Conservation (phyloP, 2,113 vertebrate genomes). For the Gallinago jamesoni region DNA sequence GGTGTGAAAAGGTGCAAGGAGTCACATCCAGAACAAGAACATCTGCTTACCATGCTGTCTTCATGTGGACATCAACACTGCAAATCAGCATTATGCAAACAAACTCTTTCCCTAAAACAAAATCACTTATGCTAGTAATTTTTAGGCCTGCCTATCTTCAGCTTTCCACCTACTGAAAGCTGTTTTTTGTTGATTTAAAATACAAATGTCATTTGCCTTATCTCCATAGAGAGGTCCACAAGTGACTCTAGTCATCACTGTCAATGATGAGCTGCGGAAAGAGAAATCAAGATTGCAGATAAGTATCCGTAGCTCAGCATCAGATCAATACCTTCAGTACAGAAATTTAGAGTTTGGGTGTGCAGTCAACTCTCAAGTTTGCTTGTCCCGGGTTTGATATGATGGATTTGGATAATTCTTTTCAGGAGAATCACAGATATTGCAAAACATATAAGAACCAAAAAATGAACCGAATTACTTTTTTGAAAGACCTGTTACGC, state of each 20-base stretch:
- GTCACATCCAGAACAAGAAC: not conserved
- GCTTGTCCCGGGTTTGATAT: not conserved
- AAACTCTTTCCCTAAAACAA: not conserved
- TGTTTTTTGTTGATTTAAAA: not conserved
- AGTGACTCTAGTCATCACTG: not conserved
- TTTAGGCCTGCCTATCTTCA: not conserved
- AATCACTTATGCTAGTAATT: not conserved
- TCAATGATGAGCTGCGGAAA: not conserved
- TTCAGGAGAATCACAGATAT: not conserved
- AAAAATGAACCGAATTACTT: not conserved
- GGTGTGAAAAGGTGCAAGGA: not conserved
- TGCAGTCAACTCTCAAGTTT: not conserved
- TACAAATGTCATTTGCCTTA: not conserved
- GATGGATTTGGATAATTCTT: not conserved
- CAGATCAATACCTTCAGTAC: not conserved
- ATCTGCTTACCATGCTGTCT: not conserved
- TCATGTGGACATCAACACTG: not conserved
- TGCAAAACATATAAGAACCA: not conserved
- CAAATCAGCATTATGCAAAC: constrained; percentile 1
- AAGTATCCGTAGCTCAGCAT: not conserved
- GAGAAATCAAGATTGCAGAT: not conserved
- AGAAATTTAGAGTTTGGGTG: not conserved
- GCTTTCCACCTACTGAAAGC: not conserved
- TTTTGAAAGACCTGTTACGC: not conserved
- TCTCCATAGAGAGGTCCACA: not conserved